Conservation (phyloP, 2,113 vertebrate species). For the Rafetus swinhoei region DNA sequence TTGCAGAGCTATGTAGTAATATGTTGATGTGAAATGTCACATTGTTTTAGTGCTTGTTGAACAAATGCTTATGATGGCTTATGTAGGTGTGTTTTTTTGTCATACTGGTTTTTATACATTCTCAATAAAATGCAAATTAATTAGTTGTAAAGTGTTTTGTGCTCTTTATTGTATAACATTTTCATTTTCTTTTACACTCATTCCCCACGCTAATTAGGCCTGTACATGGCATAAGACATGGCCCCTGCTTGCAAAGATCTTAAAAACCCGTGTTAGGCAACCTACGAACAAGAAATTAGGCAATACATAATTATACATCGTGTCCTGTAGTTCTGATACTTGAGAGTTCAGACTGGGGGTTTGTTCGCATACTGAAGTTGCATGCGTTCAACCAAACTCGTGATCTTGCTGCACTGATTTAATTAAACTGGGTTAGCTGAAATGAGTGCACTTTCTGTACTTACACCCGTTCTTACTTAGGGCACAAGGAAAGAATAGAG, state of each 20-base stretch:
- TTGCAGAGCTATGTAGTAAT: background rate
- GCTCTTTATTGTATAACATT: background rate
- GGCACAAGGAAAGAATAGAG: background rate
- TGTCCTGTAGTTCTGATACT: background rate
- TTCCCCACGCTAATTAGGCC: background rate
- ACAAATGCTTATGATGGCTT: background rate
- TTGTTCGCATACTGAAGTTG: background rate
- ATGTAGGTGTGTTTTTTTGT: background rate
- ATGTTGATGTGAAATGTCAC: background rate
- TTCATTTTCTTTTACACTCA: background rate
- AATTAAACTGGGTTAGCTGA: background rate
- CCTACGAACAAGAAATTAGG: background rate
- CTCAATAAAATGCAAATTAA: slow-evolving; percentile 17
- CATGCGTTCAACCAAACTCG: background rate
- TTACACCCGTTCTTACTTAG: background rate
- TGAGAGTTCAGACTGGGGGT: background rate
- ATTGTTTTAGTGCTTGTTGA: background rate
- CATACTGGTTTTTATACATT: background rate
- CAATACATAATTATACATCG: background rate
- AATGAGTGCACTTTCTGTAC: background rate
- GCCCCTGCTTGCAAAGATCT: background rate
- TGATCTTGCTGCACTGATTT: background rate
- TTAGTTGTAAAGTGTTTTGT: background rate
- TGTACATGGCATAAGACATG: background rate
- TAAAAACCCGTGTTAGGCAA: background rate